Base-by-base conservation (phyloP, 2,888 invertebrate species). In the Hemithea aestivaria region DNA sequence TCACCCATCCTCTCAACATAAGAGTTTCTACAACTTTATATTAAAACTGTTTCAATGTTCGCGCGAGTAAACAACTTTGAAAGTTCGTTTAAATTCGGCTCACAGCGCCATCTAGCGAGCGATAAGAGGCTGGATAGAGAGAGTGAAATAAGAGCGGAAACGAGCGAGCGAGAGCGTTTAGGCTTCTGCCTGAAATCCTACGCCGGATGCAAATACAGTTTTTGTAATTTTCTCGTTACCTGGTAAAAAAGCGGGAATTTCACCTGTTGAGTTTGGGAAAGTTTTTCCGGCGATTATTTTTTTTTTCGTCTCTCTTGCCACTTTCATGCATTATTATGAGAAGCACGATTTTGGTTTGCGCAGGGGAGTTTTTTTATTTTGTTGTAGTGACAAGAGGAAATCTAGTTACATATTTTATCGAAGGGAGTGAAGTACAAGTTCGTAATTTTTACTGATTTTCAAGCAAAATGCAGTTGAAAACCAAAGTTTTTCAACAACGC, bases 121-220 rank as follows among this genome's bases (percentile, higher is more conserved):
- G 24, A 22, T 36, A 21, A 25, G 20, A 27, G 35, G 25, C 22
- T 27, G 7, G 16, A 28, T 32, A 9, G 30, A 30, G n/a, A 12
- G 20, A 20, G 16, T 25, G 43, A 30, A 49, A 45, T 35, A 38
- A 38, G 49, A 43, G 39, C 53, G 61, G 67, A 66, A 65, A 66
- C 56, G 58, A 62, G 61, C 35, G 42, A 62, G 51, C 38, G 58
- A 58, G 51, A 56, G 52, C 41, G 47, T 50, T 36, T 45, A 53
- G 39, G 34, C 58, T 63, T 68, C 68, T 71, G 62, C 48, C 26
- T 50, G 58, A 53, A 68, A 69, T 70, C 66, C 62, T 53, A 40
- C 32, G 46, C 57, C 62, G 68, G 71, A 71, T 57, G 58, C 55
- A 61, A 65, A 65, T 55, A 62, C 58, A 64, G 62, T 65, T 67